Conservation (phyloP, 2,888 invertebrate species). For the Cartodere bifasciata region DNA sequence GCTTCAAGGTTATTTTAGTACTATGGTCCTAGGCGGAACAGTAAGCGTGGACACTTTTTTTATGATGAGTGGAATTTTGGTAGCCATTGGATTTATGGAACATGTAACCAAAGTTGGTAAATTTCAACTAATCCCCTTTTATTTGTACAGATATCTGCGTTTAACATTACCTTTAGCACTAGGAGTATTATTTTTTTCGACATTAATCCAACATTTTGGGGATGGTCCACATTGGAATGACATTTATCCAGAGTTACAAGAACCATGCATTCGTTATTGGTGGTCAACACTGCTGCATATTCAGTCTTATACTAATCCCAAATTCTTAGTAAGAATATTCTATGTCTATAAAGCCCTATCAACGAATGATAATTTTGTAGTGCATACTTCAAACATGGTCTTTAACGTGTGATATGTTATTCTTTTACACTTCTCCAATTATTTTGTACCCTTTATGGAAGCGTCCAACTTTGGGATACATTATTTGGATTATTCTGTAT, state of each 20-base stretch:
- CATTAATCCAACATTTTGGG: conserved; percentile 33
- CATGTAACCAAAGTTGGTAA: conserved; percentile 22
- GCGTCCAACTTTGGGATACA: conserved; percentile 16
- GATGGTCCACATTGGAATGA: conserved; percentile 36
- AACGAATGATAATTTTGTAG: conserved; percentile 15
- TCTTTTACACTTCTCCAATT: conserved; percentile 15
- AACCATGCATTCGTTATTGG: conserved; percentile 28
- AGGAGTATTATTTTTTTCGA: conserved; percentile 32
- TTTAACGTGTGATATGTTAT: conserved; percentile 15
- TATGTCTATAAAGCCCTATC: not conserved
- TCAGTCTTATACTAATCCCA: conserved; percentile 27
- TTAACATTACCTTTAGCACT: conserved; percentile 36
- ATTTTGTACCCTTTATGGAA: conserved; percentile 14
- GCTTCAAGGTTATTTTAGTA: conserved; percentile 23
- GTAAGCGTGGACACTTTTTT: conserved; percentile 52
- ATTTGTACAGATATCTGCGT: conserved; percentile 35
- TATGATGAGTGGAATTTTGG: conserved; percentile 44
- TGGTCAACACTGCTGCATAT: conserved; percentile 32
- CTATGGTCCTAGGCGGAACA: conserved; percentile 32
- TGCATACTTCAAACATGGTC: conserved; percentile 18
- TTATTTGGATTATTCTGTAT: not conserved
- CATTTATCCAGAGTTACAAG: conserved; percentile 9
- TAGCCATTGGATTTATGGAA: conserved; percentile 34
- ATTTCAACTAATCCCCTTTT: conserved; percentile 30
- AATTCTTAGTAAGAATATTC: conserved; percentile 19